phyloP scores from a whole-genome alignment of 2,888 invertebrate genomes.

The Drosophila algonquin region DNA sequence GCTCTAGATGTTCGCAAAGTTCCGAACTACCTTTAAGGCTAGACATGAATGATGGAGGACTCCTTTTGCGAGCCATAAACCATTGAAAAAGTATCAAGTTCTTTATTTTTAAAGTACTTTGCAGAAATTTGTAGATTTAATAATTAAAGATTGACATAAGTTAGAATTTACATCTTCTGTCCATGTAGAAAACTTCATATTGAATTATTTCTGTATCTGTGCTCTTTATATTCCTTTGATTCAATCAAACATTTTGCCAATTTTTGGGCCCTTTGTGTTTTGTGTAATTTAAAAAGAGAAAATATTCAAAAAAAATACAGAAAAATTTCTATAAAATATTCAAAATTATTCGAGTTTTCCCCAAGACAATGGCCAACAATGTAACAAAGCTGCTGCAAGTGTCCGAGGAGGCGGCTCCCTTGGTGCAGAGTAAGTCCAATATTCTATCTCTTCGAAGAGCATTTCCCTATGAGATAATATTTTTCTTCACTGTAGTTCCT shows the following conservation, averaged over 20 bases:
- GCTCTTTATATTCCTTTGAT: neutral
- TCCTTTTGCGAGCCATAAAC: no score
- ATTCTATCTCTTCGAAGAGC: no score
- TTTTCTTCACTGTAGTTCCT: slow-evolving; percentile 61
- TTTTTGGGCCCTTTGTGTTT: slow-evolving; percentile 1
- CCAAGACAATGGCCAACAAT: slow-evolving; percentile 27
- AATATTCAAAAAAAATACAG: neutral
- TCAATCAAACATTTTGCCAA: neutral
- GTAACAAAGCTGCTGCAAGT: slow-evolving; percentile 62
- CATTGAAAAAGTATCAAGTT: neutral
- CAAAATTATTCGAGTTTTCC: slow-evolving; percentile 16
- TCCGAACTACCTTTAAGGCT: neutral
- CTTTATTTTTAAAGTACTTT: neutral
- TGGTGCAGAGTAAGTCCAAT: slow-evolving; percentile 67
- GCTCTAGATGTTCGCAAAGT: neutral
- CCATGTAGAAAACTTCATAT: slow-evolving; percentile 10
- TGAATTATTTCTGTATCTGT: slow-evolving; percentile 2
- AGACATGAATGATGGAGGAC: neutral
- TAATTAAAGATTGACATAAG: neutral
- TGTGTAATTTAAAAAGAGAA: neutral
- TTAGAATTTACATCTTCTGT: neutral
- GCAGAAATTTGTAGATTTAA: neutral
- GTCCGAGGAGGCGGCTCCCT: slow-evolving; percentile 71
- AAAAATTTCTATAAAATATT: neutral
- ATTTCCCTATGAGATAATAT: no score